phyloP scores from a whole-genome alignment of 2,113 vertebrate genomes.

The Prunella fulvescens region DNA sequence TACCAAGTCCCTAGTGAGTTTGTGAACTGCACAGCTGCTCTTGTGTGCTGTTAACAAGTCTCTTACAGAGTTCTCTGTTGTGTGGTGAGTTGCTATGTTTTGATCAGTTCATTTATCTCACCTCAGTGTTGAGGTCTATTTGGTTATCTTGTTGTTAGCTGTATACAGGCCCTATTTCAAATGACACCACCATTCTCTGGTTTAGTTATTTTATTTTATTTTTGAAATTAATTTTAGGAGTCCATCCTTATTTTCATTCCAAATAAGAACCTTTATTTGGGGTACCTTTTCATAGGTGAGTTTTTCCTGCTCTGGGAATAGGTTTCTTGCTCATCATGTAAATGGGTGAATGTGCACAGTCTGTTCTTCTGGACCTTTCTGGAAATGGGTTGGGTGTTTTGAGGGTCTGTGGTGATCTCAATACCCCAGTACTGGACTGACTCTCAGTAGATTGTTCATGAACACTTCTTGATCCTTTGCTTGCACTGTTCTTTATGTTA shows the following conservation, averaged over 20 bases:
- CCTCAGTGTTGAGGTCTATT: not conserved
- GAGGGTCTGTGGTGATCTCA: not conserved
- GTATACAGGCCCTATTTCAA: not conserved
- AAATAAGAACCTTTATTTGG: not conserved
- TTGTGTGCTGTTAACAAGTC: not conserved
- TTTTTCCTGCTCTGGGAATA: not conserved
- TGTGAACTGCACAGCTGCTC: not conserved
- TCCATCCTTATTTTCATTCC: not conserved
- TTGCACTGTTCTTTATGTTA: not conserved
- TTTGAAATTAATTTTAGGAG: not conserved
- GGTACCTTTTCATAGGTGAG: not conserved
- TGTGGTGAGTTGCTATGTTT: not conserved
- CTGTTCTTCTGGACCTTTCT: not conserved
- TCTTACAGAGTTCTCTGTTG: not conserved
- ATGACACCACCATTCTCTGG: rapidly evolving
- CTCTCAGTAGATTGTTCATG: not conserved
- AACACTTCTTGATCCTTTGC: not conserved
- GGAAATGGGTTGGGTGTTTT: not conserved
- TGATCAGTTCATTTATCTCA: not conserved
- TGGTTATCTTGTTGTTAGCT: not conserved
- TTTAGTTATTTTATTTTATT: not conserved
- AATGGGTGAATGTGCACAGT: not conserved
- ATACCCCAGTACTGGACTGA: not conserved
- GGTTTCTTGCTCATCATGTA: not conserved
- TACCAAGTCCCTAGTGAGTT: not conserved